Evolutionary conservation across 2,888 invertebrate genomes (phyloP).

Genomic region (Chydorus sphaericus): DNA sequence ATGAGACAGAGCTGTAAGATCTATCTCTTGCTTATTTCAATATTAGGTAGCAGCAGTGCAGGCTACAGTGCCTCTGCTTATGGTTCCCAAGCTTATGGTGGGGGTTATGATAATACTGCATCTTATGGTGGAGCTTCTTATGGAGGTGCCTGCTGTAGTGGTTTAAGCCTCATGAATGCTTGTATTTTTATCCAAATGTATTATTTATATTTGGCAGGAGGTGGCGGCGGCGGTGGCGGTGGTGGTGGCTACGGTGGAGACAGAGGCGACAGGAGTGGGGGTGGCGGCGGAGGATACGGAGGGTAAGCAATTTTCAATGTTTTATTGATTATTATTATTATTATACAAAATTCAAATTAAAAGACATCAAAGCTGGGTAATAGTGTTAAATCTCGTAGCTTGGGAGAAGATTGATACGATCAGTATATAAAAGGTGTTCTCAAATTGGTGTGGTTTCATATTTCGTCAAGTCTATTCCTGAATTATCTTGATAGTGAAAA

Average conservation of each 20-base stretch:
- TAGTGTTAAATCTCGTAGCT: too few relatives aligned
- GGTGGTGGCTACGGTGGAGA: constrained; percentile 16
- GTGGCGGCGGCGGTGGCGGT: constrained; percentile 13
- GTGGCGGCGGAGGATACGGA: constrained; percentile 18
- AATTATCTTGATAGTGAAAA: too few relatives aligned
- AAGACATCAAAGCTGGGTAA: too few relatives aligned
- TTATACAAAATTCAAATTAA: not conserved
- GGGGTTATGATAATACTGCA: not conserved
- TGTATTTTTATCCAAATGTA: not conserved
- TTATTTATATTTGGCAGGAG: not conserved
- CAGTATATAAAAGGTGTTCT: too few relatives aligned
- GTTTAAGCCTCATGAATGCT: not conserved
- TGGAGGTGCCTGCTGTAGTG: too few relatives aligned
- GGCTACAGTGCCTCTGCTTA: constrained; percentile 8
- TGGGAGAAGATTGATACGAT: too few relatives aligned
- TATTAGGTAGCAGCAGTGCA: constrained; percentile 9
- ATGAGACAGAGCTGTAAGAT: not conserved
- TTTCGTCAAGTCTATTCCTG: too few relatives aligned
- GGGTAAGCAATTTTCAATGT: constrained; percentile 15
- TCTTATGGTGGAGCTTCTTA: constrained; percentile 9
- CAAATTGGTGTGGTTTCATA: too few relatives aligned
- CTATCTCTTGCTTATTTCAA: not conserved
- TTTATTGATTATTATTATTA: not conserved
- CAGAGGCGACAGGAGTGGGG: constrained; percentile 15
- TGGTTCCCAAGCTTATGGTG: constrained; percentile 1